A percentile compares a stretch with the other conserved stretches of the same genome.
Evolutionary conservation across 2,797 vertebrate genomes (phyloP).

Genomic region (Pterois miles): DNA sequence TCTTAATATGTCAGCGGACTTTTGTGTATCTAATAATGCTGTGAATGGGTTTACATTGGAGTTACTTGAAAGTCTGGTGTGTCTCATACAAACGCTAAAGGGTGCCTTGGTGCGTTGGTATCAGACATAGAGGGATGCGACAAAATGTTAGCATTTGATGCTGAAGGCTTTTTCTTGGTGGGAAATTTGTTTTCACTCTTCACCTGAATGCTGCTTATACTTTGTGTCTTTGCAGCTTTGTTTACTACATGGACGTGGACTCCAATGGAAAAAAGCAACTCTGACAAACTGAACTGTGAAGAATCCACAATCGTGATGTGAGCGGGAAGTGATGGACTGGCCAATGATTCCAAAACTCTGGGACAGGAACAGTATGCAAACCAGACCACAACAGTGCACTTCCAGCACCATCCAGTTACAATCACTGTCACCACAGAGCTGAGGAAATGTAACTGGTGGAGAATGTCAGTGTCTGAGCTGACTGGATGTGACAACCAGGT

Average conservation of each 20-base stretch:
- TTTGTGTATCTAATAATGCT: rapidly evolving
- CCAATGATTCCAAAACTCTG: constrained; percentile 23
- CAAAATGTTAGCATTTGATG: background rate
- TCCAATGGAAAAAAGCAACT: constrained; percentile 24
- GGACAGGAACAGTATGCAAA: constrained; percentile 24
- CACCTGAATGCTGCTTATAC: background rate
- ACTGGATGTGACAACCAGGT: constrained; percentile 2
- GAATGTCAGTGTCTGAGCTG: background rate
- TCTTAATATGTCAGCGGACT: background rate
- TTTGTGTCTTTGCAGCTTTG: constrained; percentile 63
- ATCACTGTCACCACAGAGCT: background rate
- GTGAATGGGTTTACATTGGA: too few species aligned
- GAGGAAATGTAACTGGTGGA: background rate
- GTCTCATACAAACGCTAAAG: too few species aligned
- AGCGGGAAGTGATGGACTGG: constrained; percentile 10
- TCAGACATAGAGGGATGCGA: background rate
- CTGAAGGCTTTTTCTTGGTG: too few species aligned
- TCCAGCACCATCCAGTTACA: background rate
- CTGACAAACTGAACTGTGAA: constrained; percentile 57
- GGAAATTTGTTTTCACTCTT: too few species aligned
- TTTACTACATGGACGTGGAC: constrained; percentile 48
- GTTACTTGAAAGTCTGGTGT: too few species aligned
- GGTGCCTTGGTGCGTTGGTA: background rate
- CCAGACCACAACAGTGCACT: background rate
- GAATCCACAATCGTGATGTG: constrained; percentile 22